Base-by-base conservation (phyloP, 2,797 vertebrate species). In the Fringilla coelebs region DNA sequence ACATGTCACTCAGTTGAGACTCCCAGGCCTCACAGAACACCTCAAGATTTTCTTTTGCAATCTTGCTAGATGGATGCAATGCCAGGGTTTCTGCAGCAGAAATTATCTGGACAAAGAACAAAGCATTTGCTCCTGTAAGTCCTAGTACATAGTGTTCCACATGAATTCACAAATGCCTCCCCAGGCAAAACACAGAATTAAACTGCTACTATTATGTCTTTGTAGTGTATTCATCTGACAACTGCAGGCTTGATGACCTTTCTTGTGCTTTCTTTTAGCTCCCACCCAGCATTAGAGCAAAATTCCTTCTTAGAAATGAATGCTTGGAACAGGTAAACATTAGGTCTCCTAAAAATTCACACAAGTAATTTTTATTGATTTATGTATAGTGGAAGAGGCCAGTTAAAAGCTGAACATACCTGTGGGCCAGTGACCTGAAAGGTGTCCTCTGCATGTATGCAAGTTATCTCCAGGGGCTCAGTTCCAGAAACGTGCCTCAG, bases 1-100 rank as follows among this genome's bases (percentile, higher is more conserved):
- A 98, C 98, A 99, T 99, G 97, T 99, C 99, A 20, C 98, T 98
- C 83, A 99, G 98, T 96, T 99, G 99, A 7, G 99, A 99, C 95
- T 99, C 99, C 99, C 99, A 99, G 80, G 99, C 99, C 98, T 99
- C 99, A 14, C 99, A 99, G 98, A 99, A 99, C 52, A 99, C 99
- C 71, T 99, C 99, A 85, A 99, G 98, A 97, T 99, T 99, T 98
- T 99, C 99, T 98, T 99, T 99, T 41, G 99, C 99, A 54, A 99
- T 99, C 98, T 99, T 99, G 96, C 99, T 99, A 94, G 99, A 99
- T 6, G 99, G 99, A 97, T 99, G 99, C 28, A 99, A 97, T 32
- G 99, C 99, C 96, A 99, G 82, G 4, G 99, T 99, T 97, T 99
- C 99, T 73, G 99, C 99, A 61, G 99, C 99, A 11, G 99, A 99